Percentiles rank a stretch among this genome's conserved stretches.
These are phyloP conservation scores for Xyliphius kryptos DNA, from an alignment of 2,113 vertebrate genomes.

Conservation along the genomic window DNA sequence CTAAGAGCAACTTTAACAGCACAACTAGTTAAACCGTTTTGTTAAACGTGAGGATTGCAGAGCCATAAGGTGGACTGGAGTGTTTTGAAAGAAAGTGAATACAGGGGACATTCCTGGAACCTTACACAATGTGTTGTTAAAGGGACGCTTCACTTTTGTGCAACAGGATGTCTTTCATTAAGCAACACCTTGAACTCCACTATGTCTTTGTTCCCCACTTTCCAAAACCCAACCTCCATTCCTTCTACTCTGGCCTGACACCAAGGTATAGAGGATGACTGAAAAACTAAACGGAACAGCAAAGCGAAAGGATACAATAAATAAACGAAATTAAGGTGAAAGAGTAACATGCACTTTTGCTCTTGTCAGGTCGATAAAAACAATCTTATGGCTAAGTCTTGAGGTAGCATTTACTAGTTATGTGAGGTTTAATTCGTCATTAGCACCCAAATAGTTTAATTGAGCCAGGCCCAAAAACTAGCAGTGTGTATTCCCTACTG, in stretches of 20 bases:
- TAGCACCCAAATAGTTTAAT: constrained; percentile 42
- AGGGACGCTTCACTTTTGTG: not conserved
- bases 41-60: constrained; percentile 3
- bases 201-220: not conserved
- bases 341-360: constrained; percentile 49
- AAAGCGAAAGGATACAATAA: constrained; percentile 46
- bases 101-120: not conserved
- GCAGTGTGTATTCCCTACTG: constrained; percentile 29
- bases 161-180: too few species aligned
- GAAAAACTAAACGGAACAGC: constrained; percentile 35
- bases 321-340: constrained; percentile 51
- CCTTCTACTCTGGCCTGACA: constrained; percentile 42
- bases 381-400: constrained; percentile 67
- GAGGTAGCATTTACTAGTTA: constrained; percentile 73
- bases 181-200: too few species aligned
- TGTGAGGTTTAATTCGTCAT: constrained; percentile 62
- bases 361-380: constrained; percentile 51
- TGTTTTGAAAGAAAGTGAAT: constrained; percentile 8
- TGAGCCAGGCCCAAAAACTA: constrained; percentile 37
- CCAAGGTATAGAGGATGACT: constrained; percentile 49
- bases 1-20: constrained; percentile 13
- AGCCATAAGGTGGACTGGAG: constrained; percentile 35
- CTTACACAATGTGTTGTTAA: not conserved
- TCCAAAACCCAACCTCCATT: constrained; percentile 33
- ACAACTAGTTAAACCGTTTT: not conserved